phyloP scores from a whole-genome alignment of 2,797 vertebrate species.

The Bradypodion ventrale region DNA sequence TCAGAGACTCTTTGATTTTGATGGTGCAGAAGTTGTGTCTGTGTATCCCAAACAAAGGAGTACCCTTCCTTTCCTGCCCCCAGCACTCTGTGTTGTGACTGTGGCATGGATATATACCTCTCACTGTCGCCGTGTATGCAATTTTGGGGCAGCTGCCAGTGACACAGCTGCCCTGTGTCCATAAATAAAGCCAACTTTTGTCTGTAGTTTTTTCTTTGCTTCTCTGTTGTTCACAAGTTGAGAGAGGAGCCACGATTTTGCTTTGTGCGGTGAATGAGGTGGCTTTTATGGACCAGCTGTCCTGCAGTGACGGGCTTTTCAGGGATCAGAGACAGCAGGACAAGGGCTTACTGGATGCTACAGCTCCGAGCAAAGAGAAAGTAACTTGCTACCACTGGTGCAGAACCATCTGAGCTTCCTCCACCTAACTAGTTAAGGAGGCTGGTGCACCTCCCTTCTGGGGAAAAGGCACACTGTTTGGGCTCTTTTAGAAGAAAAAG shows the following conservation, averaged over 20 bases:
- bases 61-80: conserved; percentile 52
- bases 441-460: background rate
- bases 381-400: background rate
- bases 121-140: conserved; percentile 73
- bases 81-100: conserved; percentile 73
- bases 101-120: conserved; percentile 78
- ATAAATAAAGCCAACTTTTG: conserved; percentile 80
- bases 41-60: conserved; percentile 39
- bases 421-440: background rate
- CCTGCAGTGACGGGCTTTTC: background rate
- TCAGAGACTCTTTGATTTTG: conserved; percentile 27
- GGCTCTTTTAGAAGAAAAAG: background rate
- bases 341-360: background rate
- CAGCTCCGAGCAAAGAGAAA: background rate
- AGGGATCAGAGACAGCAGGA: background rate
- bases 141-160: conserved; percentile 70
- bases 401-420: background rate
- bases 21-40: conserved; percentile 35
- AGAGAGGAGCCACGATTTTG: background rate
- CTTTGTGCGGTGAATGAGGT: background rate
- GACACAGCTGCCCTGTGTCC: conserved; percentile 69
- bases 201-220: conserved; percentile 68
- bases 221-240: conserved; percentile 36
- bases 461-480: background rate
- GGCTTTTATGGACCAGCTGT: background rate